Conservation (phyloP, 1,140 invertebrate species). For the Aphelenchoides fujianensis region DNA sequence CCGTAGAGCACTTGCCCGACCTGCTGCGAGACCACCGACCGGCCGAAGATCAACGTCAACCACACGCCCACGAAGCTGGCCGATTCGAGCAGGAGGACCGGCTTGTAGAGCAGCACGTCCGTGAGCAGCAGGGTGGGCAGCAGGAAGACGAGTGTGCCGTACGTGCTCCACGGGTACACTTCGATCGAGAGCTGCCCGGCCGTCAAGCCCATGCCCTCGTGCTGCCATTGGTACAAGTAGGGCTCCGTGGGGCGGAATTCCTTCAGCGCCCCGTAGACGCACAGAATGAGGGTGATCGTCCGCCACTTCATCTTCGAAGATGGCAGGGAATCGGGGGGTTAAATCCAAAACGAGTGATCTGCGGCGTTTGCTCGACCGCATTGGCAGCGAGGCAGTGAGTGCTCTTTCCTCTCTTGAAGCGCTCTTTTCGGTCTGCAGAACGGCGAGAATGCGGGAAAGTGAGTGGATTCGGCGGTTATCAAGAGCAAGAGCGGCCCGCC, state of each 20-base stretch:
- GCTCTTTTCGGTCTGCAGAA: too few species aligned
- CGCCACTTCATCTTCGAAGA: neutral
- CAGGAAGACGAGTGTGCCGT: constrained; percentile 73
- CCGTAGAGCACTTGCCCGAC: constrained; percentile 54
- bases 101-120: constrained; percentile 80
- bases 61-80: constrained; percentile 71
- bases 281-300: neutral
- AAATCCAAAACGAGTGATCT: too few species aligned
- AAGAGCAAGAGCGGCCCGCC: too few species aligned
- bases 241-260: constrained; percentile 79
- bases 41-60: constrained; percentile 68
- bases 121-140: constrained; percentile 77
- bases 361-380: too few species aligned
- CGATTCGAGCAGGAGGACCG: constrained; percentile 75
- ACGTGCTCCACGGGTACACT: constrained; percentile 78
- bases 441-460: too few species aligned
- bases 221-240: constrained; percentile 75
- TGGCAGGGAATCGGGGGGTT: too few species aligned
- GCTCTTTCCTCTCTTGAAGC: too few species aligned
- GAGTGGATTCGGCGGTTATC: too few species aligned
- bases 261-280: constrained; percentile 65
- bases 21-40: constrained; percentile 48
- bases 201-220: constrained; percentile 71
- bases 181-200: constrained; percentile 69
- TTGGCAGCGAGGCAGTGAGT: too few species aligned